These are phyloP conservation scores for Bos indicus DNA, from an alignment of 2,113 vertebrate genomes.

Conservation along the genomic window DNA sequence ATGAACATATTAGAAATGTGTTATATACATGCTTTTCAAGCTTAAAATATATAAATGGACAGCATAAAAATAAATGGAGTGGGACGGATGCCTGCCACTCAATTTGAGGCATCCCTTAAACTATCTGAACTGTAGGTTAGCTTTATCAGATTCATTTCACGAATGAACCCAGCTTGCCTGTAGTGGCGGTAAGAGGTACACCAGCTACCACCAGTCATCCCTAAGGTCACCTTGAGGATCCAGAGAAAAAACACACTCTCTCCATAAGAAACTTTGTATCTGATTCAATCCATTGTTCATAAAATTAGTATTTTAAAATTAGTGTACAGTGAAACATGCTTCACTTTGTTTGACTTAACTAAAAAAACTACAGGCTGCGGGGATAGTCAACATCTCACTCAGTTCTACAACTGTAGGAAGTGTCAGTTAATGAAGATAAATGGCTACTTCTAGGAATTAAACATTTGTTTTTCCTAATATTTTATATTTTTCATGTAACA, in stretches of 20 bases:
- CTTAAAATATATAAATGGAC: neutral
- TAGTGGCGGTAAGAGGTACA: neutral
- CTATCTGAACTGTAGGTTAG: neutral
- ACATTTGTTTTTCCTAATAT: neutral
- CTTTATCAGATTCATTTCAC: neutral
- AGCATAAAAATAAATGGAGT: neutral
- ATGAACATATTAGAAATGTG: neutral
- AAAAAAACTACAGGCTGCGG: neutral
- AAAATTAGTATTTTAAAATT: slow-evolving; percentile 2
- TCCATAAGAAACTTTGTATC: neutral
- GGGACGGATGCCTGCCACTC: neutral
- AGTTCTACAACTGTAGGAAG: neutral
- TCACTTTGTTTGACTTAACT: neutral
- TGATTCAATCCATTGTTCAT: neutral
- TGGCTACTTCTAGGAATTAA: neutral
- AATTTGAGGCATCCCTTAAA: neutral
- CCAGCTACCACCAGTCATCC: neutral
- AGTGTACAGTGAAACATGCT: neutral
- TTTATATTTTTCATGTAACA: neutral
- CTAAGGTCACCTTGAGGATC: neutral
- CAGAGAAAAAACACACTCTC: neutral
- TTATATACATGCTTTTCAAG: neutral
- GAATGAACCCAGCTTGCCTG: neutral
- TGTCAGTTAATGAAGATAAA: neutral
- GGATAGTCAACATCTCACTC: neutral